Percentiles rank a stretch among this genome's conserved stretches.
Evolutionary conservation across 1,140 invertebrate species (phyloP).

Genomic region (Hylyphantes graminicola): DNA sequence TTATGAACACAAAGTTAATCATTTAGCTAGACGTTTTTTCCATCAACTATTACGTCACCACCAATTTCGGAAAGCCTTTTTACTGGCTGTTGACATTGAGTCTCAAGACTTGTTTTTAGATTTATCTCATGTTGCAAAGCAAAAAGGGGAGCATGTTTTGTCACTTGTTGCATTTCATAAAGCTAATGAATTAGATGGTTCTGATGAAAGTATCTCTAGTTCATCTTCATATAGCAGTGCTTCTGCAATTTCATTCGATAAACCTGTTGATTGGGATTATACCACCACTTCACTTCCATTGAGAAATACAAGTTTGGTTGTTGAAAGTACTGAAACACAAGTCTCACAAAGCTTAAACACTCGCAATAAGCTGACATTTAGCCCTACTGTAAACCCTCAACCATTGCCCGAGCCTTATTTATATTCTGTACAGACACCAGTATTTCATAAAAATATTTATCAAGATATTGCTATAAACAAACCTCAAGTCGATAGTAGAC

Average conservation of each 20-base stretch:
- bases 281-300: background rate
- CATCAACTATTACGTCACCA: constrained; percentile 59
- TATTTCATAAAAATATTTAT: too few species aligned
- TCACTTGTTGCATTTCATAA: constrained; percentile 50
- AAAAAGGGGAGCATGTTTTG: constrained; percentile 58
- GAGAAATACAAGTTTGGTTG: background rate
- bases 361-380: constrained; percentile 1
- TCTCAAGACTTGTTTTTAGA: constrained; percentile 60
- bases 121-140: constrained; percentile 60
- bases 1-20: constrained; percentile 56
- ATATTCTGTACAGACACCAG: too few species aligned
- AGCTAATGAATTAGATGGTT: constrained; percentile 35
- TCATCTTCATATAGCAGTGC: constrained; percentile 10
- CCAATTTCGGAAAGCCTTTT: constrained; percentile 61
- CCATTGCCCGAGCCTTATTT: too few species aligned
- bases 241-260: background rate
- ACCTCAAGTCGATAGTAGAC: too few species aligned
- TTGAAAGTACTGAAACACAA: background rate
- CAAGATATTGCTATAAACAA: too few species aligned
- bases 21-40: constrained; percentile 62
- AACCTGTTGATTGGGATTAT: background rate
- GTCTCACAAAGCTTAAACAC: background rate
- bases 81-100: constrained; percentile 62
- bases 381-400: background rate
- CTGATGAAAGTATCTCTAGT: background rate